Percentiles rank a stretch among this genome's conserved stretches.
These are phyloP conservation scores for Dasyprocta punctata DNA, from an alignment of 2,113 vertebrate species.

Conservation along the genomic window DNA sequence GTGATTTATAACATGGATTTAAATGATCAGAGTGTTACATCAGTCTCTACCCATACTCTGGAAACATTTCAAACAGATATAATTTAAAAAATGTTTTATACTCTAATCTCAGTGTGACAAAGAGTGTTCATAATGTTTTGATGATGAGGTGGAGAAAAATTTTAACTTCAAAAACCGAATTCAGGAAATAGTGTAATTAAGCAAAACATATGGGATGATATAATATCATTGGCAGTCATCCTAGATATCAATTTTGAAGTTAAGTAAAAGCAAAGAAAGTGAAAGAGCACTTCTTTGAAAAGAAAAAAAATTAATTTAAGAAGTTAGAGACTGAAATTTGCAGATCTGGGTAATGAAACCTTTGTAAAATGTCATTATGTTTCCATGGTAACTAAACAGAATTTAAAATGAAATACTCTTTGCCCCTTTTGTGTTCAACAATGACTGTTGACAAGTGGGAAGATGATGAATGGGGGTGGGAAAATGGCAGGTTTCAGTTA, in stretches of 20 bases:
- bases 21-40: constrained; percentile 61
- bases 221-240: constrained; percentile 77
- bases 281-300: constrained; percentile 38
- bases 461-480: neutral
- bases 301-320: neutral
- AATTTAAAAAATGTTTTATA: constrained; percentile 69
- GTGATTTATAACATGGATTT: constrained; percentile 62
- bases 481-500: neutral
- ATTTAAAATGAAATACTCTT: neutral
- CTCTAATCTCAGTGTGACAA: constrained; percentile 74
- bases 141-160: constrained; percentile 55
- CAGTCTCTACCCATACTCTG: constrained; percentile 43
- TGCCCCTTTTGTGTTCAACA: neutral
- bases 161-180: constrained; percentile 71
- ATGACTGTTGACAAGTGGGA: neutral
- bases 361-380: neutral
- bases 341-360: neutral
- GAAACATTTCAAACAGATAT: constrained; percentile 64
- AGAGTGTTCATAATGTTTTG: constrained; percentile 79
- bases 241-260: constrained; percentile 79
- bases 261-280: constrained; percentile 64
- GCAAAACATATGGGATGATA: constrained; percentile 78
- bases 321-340: constrained; percentile 36
- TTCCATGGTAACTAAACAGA: neutral
- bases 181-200: constrained; percentile 74